Base-by-base conservation (phyloP, 2,888 invertebrate genomes). In the Epirrhoe alternata region DNA sequence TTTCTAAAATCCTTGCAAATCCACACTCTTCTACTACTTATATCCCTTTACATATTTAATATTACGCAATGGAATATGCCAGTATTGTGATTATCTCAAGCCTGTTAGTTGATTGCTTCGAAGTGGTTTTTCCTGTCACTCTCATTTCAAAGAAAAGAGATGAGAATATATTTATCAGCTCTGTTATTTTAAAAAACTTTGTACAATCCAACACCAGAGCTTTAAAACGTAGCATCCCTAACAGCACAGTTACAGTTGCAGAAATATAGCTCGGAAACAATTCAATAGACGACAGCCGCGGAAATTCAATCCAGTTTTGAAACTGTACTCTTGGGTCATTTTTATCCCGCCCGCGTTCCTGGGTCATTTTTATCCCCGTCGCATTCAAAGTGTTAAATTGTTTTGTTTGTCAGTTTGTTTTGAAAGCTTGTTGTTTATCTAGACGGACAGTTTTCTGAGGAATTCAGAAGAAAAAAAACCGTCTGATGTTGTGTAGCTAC, bases 221-320 rank as follows among this genome's bases (percentile, higher is more conserved):
- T 14, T 30, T 45, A 60, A 1, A 51, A 16, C 12, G 42, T 30
- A 12, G 51, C 61, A 64, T 55, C 62, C 61, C 61, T 66, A 68
- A 66, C 66, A 64, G 71, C 71, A 71, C 75, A 74, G 79, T 75
- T 77, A 76, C 78, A 65, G 70, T 74, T 72, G 74, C 69, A 71
- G 76, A 71, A 75, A 80, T 76, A 81, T 76, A 79, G 65, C 66
- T 73, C 70, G 76, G 76, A 78, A 80, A 82, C 82, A 82, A 83
- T 81, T 82, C 81, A 79, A 81, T 80, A 76, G 74, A 64, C 66
- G 77, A 76, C 78, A 78, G 75, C 75, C 76, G 69, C 67, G 70
- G 70, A 79, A 81, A 84, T 83, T 80, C 83, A 77, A 82, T 84
- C 80, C 71, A 61, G 64, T 69, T 71, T 65, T 64, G 54, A 68